Conservation (phyloP, 2,888 invertebrate species). For the Melinopterus prodromus region DNA sequence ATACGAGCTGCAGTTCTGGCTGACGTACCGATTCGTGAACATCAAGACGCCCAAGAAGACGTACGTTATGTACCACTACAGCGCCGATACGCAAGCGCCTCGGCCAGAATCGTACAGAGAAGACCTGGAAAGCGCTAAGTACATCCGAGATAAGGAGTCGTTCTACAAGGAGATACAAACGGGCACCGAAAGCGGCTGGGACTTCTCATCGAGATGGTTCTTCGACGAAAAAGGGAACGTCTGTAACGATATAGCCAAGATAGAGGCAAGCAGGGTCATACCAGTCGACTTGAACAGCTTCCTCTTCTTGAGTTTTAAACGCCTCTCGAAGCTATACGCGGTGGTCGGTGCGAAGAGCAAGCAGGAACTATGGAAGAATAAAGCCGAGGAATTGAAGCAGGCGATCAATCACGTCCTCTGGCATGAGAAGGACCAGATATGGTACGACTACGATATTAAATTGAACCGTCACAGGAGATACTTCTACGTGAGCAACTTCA, state of each 20-base stretch:
- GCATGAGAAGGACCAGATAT: constrained; percentile 77
- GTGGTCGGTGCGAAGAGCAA: constrained; percentile 50
- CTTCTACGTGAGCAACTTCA: constrained; percentile 63
- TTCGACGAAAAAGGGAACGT: constrained; percentile 67
- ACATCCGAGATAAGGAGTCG: constrained; percentile 59
- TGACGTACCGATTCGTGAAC: neutral
- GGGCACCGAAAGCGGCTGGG: constrained; percentile 89
- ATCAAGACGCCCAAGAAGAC: neutral
- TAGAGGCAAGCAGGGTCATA: constrained; percentile 72
- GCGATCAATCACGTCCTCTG: constrained; percentile 76
- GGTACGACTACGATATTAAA: constrained; percentile 80
- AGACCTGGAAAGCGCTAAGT: constrained; percentile 64
- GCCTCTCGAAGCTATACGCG: constrained; percentile 68
- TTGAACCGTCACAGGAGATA: constrained; percentile 65
- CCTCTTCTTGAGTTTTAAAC: constrained; percentile 73
- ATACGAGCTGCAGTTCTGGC: constrained; percentile 72
- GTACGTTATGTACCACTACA: constrained; percentile 62
- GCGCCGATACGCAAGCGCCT: constrained; percentile 69
- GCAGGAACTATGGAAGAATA: constrained; percentile 63
- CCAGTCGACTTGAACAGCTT: constrained; percentile 87
- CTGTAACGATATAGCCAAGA: constrained; percentile 50
- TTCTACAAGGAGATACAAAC: constrained; percentile 77
- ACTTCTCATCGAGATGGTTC: constrained; percentile 85
- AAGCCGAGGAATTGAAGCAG: constrained; percentile 66
- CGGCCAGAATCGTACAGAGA: constrained; percentile 78